Evolutionary conservation across 1,140 invertebrate species (phyloP).

Genomic region (Lepidostoma basale): DNA sequence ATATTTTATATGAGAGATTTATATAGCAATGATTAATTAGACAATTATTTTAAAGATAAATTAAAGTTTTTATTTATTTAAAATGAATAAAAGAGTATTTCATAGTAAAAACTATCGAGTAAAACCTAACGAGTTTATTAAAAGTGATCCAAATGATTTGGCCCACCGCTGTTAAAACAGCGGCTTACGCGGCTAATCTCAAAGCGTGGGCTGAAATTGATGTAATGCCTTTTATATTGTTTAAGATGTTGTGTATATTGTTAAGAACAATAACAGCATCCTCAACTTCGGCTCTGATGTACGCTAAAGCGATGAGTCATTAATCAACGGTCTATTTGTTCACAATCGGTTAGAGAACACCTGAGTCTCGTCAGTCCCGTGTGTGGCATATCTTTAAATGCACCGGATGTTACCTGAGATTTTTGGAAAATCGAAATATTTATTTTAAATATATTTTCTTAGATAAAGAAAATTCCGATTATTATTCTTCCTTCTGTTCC

Average conservation of each 20-base stretch:
- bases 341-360: background rate
- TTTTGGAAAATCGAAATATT: background rate
- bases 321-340: conserved; percentile 23
- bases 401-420: too few relatives aligned
- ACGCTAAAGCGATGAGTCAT: conserved; percentile 26
- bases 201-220: conserved; percentile 40
- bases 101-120: too few relatives aligned
- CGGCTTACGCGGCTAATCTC: conserved; percentile 13
- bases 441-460: too few relatives aligned
- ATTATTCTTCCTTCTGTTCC: too few relatives aligned
- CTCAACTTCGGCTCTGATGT: conserved; percentile 13
- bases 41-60: background rate
- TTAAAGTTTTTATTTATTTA: too few relatives aligned
- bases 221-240: conserved; percentile 45
- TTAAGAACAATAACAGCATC: conserved; percentile 41
- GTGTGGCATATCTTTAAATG: too few relatives aligned
- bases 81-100: too few relatives aligned
- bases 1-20: too few relatives aligned
- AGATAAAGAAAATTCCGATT: too few relatives aligned
- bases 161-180: conserved; percentile 3
- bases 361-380: too few relatives aligned
- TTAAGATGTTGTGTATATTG: conserved; percentile 41
- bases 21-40: background rate
- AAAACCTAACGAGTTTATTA: too few relatives aligned
- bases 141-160: background rate